Percentiles rank a stretch among this genome's conserved stretches.
phyloP scores from a whole-genome alignment of 2,888 invertebrate species.

The Drosophila melanosoma region DNA sequence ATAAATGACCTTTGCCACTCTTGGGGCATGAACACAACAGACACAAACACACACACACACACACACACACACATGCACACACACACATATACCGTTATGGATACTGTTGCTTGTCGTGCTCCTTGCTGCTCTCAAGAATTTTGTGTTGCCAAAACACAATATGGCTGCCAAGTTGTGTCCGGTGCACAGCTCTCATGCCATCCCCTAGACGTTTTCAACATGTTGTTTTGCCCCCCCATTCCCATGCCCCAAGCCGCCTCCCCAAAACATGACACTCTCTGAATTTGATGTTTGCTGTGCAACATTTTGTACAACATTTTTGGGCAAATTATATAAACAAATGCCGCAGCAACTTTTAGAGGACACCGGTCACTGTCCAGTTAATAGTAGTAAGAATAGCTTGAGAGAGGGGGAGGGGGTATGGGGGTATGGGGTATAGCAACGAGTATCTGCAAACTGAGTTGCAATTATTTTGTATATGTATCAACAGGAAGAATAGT shows the following conservation, averaged over 20 bases:
- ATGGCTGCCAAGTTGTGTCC: conserved; percentile 54
- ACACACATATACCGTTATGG: conserved; percentile 16
- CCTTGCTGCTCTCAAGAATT: conserved; percentile 42
- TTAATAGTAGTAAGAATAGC: conserved; percentile 6
- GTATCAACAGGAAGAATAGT: conserved; percentile 8
- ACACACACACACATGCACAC: not conserved
- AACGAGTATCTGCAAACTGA: conserved; percentile 6
- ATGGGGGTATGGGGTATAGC: not conserved
- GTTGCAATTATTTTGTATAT: not conserved
- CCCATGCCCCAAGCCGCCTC: not conserved
- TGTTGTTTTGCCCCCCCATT: conserved; percentile 35
- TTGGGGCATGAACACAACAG: conserved; percentile 44
- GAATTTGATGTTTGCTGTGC: conserved; percentile 41
- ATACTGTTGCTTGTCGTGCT: conserved; percentile 52
- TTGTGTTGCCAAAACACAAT: conserved; percentile 39
- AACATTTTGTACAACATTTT: conserved; percentile 73
- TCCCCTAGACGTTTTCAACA: conserved; percentile 22
- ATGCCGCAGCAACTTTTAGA: conserved; percentile 46
- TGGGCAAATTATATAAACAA: conserved; percentile 74
- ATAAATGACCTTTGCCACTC: conserved; percentile 64
- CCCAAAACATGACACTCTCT: conserved; percentile 56
- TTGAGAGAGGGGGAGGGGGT: not conserved
- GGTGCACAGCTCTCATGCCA: conserved; percentile 1
- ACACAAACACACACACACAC: not conserved
- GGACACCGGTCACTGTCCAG: conserved; percentile 27